Evolutionary conservation across 1,140 invertebrate species (phyloP), one percentile per base, ranked within the genome.

Genomic region (Neotoxoptera formosana): DNA sequence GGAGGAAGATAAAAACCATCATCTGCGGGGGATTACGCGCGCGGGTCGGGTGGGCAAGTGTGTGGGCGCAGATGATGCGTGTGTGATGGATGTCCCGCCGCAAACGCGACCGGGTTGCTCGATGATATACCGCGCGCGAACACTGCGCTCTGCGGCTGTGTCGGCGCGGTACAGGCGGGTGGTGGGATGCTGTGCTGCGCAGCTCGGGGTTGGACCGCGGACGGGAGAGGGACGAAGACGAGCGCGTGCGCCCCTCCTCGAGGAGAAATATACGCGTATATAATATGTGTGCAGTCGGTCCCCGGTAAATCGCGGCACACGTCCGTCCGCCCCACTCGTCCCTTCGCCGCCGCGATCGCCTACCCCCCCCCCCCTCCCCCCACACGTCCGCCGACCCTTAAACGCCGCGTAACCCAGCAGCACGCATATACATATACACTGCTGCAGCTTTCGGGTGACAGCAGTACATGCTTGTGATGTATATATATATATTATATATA

Each of bases 61-160:
- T 76, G 60, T n/a, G n/a, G n/a, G n/a, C n/a, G n/a, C n/a, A n/a
- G 60, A 6, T 34, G 60, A 76, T 76, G 60, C n/a, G 14, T 76
- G 60, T 17, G 30, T 76, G 60, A 76, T 76, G n/a, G 60, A 76
- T 76, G n/a, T 76, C 60, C 14, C n/a, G 14, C n/a, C n/a, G 60
- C n/a, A 76, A 76, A 76, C 60, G 60, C 60, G 60, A 76, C 60
- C 60, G n/a, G 60, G 60, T 76, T 76, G n/a, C 60, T 76, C 60
- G 60, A 76, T n/a, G n/a, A 76, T n/a, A 14, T 30, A 30, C 14
- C 60, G 0, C 11, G 60, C 14, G 60, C 30, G n/a, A n/a, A n/a
- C 60, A n/a, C n/a, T 76, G 30, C 11, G 48, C 51, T 21, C 41
- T 41, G 41, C 41, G 41, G 41, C 41, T 4, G 1, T 4, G 41